A percentile compares a stretch with the other conserved stretches of the same genome.
phyloP scores from a whole-genome alignment of 2,113 vertebrate species.

The Charina bottae region DNA sequence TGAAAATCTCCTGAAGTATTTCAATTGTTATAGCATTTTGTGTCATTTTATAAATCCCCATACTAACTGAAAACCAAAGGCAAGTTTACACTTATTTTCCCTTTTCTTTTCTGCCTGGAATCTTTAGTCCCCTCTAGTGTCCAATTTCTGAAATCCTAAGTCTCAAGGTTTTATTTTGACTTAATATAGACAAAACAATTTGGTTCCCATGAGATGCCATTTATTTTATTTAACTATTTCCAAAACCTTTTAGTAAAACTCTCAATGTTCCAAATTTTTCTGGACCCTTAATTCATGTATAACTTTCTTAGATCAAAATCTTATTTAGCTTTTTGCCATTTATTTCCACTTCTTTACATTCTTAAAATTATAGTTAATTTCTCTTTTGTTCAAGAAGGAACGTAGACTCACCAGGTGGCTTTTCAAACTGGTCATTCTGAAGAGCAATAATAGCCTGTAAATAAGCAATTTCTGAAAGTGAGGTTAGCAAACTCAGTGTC shows the following conservation, averaged over 20 bases:
- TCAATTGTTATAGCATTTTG: no score
- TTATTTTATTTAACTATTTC: neutral
- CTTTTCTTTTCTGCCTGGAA: no score
- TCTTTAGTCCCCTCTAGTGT: no score
- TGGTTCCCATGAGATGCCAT: neutral
- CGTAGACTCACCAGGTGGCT: neutral
- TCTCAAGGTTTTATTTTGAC: neutral
- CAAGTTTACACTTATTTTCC: no score
- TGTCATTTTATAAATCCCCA: no score
- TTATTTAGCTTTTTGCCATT: neutral
- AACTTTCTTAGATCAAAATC: neutral
- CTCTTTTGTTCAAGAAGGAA: neutral
- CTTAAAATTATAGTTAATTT: neutral
- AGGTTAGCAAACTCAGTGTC: no score
- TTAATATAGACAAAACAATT: neutral
- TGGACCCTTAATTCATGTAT: neutral
- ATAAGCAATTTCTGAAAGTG: neutral
- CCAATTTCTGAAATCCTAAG: neutral
- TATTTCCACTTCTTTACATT: neutral
- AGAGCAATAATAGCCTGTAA: neutral
- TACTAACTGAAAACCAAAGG: no score
- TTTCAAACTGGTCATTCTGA: neutral
- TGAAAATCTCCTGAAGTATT: no score
- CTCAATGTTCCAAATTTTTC: neutral
- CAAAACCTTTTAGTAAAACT: neutral